Evolutionary conservation across 2,888 invertebrate genomes (phyloP).

Genomic region (Hemithea aestivaria): DNA sequence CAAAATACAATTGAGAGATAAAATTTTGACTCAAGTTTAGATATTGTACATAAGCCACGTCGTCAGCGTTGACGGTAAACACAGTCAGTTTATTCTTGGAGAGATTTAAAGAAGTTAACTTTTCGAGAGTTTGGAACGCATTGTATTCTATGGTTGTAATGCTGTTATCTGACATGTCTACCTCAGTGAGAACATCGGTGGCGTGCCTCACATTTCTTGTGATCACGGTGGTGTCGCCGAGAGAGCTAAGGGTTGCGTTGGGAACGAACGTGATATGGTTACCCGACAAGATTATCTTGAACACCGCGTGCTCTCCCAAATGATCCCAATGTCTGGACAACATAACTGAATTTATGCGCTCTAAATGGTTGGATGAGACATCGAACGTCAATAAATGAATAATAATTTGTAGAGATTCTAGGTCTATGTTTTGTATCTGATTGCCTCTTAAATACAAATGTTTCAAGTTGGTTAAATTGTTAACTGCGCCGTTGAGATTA

Average conservation of each 20-base stretch:
- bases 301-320: constrained; percentile 45
- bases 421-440: constrained; percentile 51
- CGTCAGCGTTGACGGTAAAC: constrained; percentile 50
- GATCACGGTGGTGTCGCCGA: constrained; percentile 12
- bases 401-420: constrained; percentile 53
- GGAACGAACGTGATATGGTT: constrained; percentile 51
- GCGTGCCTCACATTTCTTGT: constrained; percentile 36
- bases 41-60: constrained; percentile 47
- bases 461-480: constrained; percentile 49
- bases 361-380: constrained; percentile 54
- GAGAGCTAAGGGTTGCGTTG: constrained; percentile 41
- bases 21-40: constrained; percentile 59
- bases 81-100: constrained; percentile 50
- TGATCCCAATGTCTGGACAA: constrained; percentile 63
- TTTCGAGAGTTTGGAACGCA: constrained; percentile 54
- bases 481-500: constrained; percentile 62
- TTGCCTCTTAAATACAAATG: constrained; percentile 58
- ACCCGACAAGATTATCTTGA: constrained; percentile 57
- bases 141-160: constrained; percentile 54
- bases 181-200: constrained; percentile 47
- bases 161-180: constrained; percentile 59
- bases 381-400: constrained; percentile 64
- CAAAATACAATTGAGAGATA: constrained; percentile 44
- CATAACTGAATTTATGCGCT: constrained; percentile 46
- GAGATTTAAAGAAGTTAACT: constrained; percentile 50